Evolutionary conservation across 2,113 vertebrate genomes (phyloP), one percentile per base, ranked within the genome.

Genomic region (Neomonachus schauinslandi): DNA sequence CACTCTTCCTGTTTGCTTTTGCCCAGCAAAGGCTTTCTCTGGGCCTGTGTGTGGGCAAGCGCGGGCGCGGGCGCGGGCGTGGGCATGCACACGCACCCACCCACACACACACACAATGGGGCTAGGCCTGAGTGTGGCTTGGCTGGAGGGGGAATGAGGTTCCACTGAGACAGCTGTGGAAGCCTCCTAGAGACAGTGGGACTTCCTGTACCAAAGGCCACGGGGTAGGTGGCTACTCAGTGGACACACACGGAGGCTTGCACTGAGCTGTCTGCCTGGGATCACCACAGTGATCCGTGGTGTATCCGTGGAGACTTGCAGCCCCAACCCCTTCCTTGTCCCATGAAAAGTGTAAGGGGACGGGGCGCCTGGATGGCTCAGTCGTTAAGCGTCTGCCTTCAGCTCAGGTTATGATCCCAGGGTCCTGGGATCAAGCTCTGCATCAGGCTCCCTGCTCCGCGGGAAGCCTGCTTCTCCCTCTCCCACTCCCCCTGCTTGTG

Each of bases 121-220:
- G 39, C 83, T 33, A 2, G 1, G 63, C 96, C 95, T 96, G 96
- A 98, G 95, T 87, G 95, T 92, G 83, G 95, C 98, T 97, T 97
- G 83, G 85, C 97, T 74, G 46, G 63, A 12, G 88, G 39, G 53
- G 8, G 12, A 36, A 33, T 16, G 42, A 89, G 89, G 85, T 80
- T 63, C 95, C 92, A 94, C 14, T 4, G 65, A 36, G 8, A 80
- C 57, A 92, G 93, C 87, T 0, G 13, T 21, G 76, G 96, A 92
- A 95, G 22, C 96, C 80, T 96, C 39, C 76, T 57, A n/a, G 36
- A 31, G 71, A 11, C 31, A 0, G 0, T 1, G 21, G 31, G 16
- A 8, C 46, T 5, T 33, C 42, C 77, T 22, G 21, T 15, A 7
- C 36, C 72, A 3, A 57, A 51, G 55, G 36, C 51, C 26, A 3